Evolutionary conservation across 1,140 invertebrate species (phyloP).

Genomic region (Drosophila willistoni): DNA sequence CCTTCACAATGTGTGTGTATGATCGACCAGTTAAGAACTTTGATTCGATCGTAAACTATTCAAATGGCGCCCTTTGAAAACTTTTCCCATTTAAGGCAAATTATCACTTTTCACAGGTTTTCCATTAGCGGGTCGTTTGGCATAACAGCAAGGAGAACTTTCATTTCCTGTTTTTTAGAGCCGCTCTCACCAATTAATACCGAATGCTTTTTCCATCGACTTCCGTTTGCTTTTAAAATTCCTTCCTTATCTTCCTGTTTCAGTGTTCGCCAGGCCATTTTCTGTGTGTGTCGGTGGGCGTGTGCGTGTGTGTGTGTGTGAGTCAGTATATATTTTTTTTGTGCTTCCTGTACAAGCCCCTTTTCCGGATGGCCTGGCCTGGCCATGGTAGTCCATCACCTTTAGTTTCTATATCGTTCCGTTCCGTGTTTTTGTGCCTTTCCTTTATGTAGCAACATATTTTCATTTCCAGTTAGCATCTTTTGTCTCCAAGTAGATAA

Average conservation of each 20-base stretch:
- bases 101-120: no score
- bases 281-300: neutral
- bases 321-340: neutral
- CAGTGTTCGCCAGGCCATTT: neutral
- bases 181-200: neutral
- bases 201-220: neutral
- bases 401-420: neutral
- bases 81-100: no score
- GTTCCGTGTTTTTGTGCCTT: neutral
- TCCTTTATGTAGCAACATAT: conserved; percentile 8
- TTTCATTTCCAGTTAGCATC: conserved; percentile 6
- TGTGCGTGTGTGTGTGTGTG: neutral
- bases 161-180: conserved; percentile 8
- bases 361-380: neutral
- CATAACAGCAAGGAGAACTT: neutral
- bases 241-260: conserved; percentile 13
- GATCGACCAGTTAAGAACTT: no score
- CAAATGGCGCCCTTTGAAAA: no score
- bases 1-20: no score
- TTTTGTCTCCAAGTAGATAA: neutral
- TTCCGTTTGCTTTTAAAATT: conserved; percentile 14
- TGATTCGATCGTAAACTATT: no score
- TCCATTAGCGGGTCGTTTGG: no score
- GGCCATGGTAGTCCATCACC: neutral
- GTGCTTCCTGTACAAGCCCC: conserved; percentile 7